Base-by-base conservation (phyloP, 2,797 vertebrate species). In the Gouania willdenowi region DNA sequence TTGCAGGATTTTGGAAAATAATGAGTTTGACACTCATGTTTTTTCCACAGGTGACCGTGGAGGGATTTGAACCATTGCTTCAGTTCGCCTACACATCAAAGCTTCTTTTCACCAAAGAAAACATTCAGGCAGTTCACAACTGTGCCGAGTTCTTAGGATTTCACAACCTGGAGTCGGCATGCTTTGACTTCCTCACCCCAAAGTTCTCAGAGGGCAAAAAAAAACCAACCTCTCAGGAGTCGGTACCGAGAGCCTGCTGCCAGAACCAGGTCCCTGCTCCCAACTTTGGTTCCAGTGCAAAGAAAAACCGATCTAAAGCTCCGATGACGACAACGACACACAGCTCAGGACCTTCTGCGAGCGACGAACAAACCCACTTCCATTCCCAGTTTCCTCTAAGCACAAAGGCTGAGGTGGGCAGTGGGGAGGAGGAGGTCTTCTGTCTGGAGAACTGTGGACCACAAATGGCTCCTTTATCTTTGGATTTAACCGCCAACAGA, bases 41-140 rank as follows among this genome's bases (percentile, higher is more conserved):
- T 36, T 25, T 10, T 44, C 58, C 18, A 3, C 19, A 98, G 97
- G 92, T 98, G 51, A 95, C 93, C 1, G 84, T 90, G 55, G 93
- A 93, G 65, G 97, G 95, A 45, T 98, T 99, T 71, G 89, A 91
- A 62, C 92, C 95, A 52, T 80, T 99, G 70, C 91, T 99, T 55
- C 91, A 95, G 41, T 98, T 99, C 79, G 94, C 93, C 35, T 99
- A 99, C 78, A 98, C 95, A 21, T 92, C 94, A 28, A 94, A 93
- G 51, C 90, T 98, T 46, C 82, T 90, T 67, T 91, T 99, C 78
- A 94, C 90, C 75, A 95, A 93, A 89, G 93, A 97, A 68, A 98
- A 94, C 77, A 92, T 98, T 45, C 86, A 91, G 2, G 92, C 93
- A 56, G 90, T 98, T 41, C 90, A 87, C 75, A 92, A 82, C 61